Base-by-base conservation (phyloP, 2,113 vertebrate genomes). In the Dendrocopos noguchii region DNA sequence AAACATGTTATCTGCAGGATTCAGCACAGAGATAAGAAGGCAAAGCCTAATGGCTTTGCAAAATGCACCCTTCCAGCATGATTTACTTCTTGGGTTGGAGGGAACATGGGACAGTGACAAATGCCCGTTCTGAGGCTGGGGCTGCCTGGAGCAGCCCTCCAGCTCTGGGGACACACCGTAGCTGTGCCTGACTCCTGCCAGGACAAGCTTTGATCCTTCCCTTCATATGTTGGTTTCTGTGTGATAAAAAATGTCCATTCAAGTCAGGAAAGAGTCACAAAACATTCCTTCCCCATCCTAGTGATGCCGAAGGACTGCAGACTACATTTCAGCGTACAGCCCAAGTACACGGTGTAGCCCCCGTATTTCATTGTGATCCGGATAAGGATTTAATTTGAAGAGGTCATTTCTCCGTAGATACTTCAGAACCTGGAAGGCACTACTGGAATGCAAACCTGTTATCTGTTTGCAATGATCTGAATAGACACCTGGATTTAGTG, bases 71-170 rank as follows among this genome's bases (percentile, higher is more conserved):
- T 56, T 87, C 39, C 3, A 2, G 28, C 2, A 2, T 8, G 29
- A 59, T 63, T 74, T 12, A 2, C 29, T 80, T 28, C n/a, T 57
- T 42, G n/a, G 14, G 25, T 52, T 5, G 4, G 44, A 50, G 73
- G 53, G 27, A 84, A 42, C 0, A 0, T 3, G 28, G 11, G 16
- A 16, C 47, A 46, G 29, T 5, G 8, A 55, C 31, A 39, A 79
- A 33, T 36, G 66, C 20, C 33, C 0, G 0, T 64, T 28, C 42
- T 0, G 0, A 64, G 31, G 57, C 70, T 63, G 61, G 25, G 33
- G 44, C 67, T 88, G 36, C 31, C 63, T 3, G 0, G 46, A 74
- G 46, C 25, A 65, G 27, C 73, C 50, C 52, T 8, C 28, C 75
- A 66, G 42, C 61, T 68, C 31, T 2, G 2, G 14, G n/a, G 29